Evolutionary conservation across 1,140 invertebrate species (phyloP), one percentile per base, ranked within the genome.

Genomic region (Leptopilina clavipes): DNA sequence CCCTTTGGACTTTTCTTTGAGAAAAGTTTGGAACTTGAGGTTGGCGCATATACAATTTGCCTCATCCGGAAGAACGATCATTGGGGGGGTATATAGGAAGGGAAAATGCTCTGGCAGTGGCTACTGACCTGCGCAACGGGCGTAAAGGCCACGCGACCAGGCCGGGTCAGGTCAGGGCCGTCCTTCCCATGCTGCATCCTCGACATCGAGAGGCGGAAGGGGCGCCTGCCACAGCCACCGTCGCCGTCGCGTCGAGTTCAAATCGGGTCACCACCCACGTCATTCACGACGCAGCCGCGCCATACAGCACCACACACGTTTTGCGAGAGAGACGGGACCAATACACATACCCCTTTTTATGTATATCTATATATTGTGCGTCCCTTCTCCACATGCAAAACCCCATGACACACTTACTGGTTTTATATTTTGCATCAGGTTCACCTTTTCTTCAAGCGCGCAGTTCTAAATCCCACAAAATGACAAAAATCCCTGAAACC

Each of bases 91-190:
- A 31, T 48, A 12, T 7, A 54, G 54, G 52, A 37, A 54, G 9
- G 40, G n/a, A 71, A 74, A 74, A 14, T 22, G 56, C 59, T 48
- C 54, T 78, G 80, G 78, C 75, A 76, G 81, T 77, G 76, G 48
- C 70, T 76, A 81, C 84, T 85, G 84, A 87, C 84, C 86, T 84
- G 84, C 83, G 83, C 86, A 83, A 82, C 82, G 79, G 79, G 73
- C 78, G 83, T 82, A 82, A 76, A 70, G 76, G 76, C 76, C 76
- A 76, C 80, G 81, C 77, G 81, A 83, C 80, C 85, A 76, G 77
- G 83, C 80, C 85, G 78, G 79, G 83, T 82, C 82, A 82, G 83
- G 85, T 86, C 85, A 87, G 80, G 81, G 84, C 78, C 84, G 81
- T 81, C 72, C 79, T 78, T 48, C 77, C 77, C 59, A 65, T 75